These are phyloP conservation scores for Heliconius eleuchia DNA, from an alignment of 1,140 invertebrate species.

Conservation along the genomic window DNA sequence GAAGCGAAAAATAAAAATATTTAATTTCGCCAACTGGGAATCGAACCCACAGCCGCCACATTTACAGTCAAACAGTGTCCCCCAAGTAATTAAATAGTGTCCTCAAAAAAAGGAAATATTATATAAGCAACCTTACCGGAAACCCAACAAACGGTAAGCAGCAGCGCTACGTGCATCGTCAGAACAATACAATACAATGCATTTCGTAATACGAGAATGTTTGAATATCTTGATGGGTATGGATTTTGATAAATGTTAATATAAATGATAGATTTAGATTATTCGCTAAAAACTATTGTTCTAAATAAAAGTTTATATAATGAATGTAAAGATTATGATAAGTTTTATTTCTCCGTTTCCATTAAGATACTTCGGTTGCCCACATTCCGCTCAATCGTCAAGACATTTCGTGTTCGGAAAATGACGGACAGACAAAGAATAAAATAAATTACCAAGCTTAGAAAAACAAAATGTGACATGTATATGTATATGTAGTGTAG, in stretches of 20 bases:
- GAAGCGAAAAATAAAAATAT: no score
- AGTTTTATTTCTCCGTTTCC: no score
- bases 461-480: no score
- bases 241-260: conserved; percentile 28
- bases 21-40: no score
- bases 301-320: no score
- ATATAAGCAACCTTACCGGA: conserved; percentile 38
- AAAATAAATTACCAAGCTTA: no score
- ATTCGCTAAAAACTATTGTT: no score
- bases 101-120: not conserved
- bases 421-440: no score
- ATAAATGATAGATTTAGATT: no score
- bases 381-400: not conserved
- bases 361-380: not conserved
- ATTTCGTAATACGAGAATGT: conserved; percentile 44
- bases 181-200: conserved; percentile 44
- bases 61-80: not conserved
- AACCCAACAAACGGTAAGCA: conserved; percentile 34
- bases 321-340: no score
- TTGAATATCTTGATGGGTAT: conserved; percentile 29
- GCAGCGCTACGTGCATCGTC: conserved; percentile 35
- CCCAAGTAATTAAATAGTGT: not conserved
- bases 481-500: no score
- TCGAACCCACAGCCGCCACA: no score
- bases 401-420: not conserved